Evolutionary conservation across 2,888 invertebrate genomes (phyloP).

Genomic region (Cryptus armator): DNA sequence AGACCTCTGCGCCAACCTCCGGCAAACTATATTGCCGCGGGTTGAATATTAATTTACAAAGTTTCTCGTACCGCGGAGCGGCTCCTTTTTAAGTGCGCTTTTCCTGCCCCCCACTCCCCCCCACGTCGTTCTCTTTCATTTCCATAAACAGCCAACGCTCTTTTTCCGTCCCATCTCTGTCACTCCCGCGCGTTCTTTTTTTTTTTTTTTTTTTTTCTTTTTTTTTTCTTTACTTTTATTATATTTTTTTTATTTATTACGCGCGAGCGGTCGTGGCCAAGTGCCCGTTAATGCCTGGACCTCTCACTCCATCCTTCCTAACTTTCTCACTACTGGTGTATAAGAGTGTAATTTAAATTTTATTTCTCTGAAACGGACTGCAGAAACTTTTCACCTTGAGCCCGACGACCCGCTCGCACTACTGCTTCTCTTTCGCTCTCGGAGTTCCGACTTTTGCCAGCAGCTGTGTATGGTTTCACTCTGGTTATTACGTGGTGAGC

Average conservation of each 20-base stretch:
- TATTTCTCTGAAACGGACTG: slow-evolving; percentile 40
- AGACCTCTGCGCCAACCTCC: neutral
- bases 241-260: slow-evolving; percentile 25
- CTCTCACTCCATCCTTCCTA: slow-evolving; percentile 29
- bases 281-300: slow-evolving; percentile 34
- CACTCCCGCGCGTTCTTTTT: neutral
- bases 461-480: slow-evolving; percentile 38
- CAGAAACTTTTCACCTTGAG: slow-evolving; percentile 40
- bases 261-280: slow-evolving; percentile 16
- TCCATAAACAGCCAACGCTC: slow-evolving; percentile 26
- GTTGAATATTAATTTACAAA: slow-evolving; percentile 32
- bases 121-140: slow-evolving; percentile 19
- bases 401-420: neutral
- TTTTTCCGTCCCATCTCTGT: slow-evolving; percentile 16
- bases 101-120: neutral
- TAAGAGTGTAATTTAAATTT: slow-evolving; percentile 53
- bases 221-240: too few species aligned
- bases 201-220: neutral
- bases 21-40: neutral
- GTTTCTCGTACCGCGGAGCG: slow-evolving; percentile 2
- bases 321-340: slow-evolving; percentile 29
- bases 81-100: slow-evolving; percentile 1
- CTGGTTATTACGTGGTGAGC: slow-evolving; percentile 10
- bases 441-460: slow-evolving; percentile 32
- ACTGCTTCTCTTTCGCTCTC: neutral